Conservation (phyloP, 2,113 vertebrate species). For the Callocephalon fimbriatum region DNA sequence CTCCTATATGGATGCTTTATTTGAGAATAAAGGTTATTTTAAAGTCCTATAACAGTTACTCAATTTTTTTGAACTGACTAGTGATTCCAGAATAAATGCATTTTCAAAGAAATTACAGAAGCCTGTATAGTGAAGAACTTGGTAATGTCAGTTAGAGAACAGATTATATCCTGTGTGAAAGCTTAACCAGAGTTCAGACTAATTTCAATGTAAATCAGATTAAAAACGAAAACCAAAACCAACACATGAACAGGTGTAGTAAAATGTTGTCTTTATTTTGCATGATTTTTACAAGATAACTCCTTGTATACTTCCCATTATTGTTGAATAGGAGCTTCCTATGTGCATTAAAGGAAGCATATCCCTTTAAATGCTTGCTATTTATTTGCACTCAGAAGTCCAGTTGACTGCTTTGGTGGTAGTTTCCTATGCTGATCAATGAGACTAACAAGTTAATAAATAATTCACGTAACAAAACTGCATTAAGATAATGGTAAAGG, state of each 20-base stretch:
- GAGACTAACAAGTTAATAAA: slow-evolving; percentile 53
- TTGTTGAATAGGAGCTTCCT: slow-evolving; percentile 5
- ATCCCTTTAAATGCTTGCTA: slow-evolving; percentile 18
- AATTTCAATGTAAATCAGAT: not conserved
- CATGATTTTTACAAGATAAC: not conserved
- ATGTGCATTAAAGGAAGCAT: not conserved
- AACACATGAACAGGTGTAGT: not conserved
- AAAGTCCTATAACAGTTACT: not conserved
- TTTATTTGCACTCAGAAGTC: slow-evolving; percentile 42
- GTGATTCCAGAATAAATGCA: not conserved
- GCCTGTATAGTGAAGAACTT: not conserved
- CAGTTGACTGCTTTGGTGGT: not conserved
- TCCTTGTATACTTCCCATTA: not conserved
- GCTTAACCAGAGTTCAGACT: not conserved
- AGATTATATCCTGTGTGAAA: not conserved
- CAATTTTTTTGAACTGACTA: not conserved
- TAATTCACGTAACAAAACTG: slow-evolving; percentile 66
- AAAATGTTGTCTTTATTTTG: not conserved
- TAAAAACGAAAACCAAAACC: not conserved
- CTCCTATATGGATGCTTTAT: not conserved
- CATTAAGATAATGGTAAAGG: slow-evolving; percentile 61
- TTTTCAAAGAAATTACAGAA: not conserved
- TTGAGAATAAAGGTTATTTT: not conserved
- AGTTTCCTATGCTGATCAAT: slow-evolving; percentile 27
- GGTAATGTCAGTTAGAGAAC: not conserved